Percentiles rank a stretch among this genome's conserved stretches.
Evolutionary conservation across 2,888 invertebrate species (phyloP).

Genomic region (Oligia strigilis): DNA sequence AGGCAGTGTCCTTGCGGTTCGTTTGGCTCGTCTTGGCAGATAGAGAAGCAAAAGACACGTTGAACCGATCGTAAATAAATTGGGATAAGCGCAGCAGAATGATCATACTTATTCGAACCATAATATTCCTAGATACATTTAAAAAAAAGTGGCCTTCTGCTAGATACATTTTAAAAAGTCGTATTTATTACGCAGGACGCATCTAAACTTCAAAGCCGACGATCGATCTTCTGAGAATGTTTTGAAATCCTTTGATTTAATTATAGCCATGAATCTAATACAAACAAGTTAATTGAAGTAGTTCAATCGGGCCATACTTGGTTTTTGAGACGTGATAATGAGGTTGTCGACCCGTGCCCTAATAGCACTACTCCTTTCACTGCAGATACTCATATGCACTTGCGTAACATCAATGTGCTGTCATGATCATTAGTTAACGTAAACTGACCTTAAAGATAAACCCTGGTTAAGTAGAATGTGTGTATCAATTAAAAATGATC

Average conservation of each 20-base stretch:
- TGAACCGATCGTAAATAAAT: neutral
- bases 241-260: slow-evolving; percentile 40
- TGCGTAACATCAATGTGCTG: slow-evolving; percentile 75
- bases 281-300: slow-evolving; percentile 49
- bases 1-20: no score
- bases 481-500: slow-evolving; percentile 56
- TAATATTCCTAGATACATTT: no score
- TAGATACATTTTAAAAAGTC: no score
- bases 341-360: slow-evolving; percentile 76
- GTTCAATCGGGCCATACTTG: slow-evolving; percentile 55
- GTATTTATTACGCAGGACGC: neutral
- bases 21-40: no score
- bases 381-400: slow-evolving; percentile 71
- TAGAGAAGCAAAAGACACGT: neutral
- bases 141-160: no score
- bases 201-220: slow-evolving; percentile 1
- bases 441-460: slow-evolving; percentile 64
- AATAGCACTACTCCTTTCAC: slow-evolving; percentile 78
- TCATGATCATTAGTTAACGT: slow-evolving; percentile 68
- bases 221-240: slow-evolving; percentile 9
- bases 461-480: slow-evolving; percentile 49
- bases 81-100: neutral
- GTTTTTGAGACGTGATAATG: slow-evolving; percentile 70
- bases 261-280: slow-evolving; percentile 44
- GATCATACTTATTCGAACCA: neutral